These are phyloP conservation scores for Bombus affinis DNA, from an alignment of 1,140 invertebrate genomes.

Conservation along the genomic window DNA sequence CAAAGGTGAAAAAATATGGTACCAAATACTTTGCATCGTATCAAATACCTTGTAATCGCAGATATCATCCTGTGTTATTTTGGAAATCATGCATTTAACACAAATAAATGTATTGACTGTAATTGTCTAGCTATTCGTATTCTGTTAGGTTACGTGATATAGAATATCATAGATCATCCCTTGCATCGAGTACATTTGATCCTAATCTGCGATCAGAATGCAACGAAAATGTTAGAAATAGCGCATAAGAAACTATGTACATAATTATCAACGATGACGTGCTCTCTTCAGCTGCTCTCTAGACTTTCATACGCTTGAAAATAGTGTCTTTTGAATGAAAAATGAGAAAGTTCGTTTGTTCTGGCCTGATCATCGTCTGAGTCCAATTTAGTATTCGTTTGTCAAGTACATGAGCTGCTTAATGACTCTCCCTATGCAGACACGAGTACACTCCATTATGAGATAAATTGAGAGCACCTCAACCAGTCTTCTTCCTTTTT, in stretches of 20 bases:
- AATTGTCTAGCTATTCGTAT: not conserved
- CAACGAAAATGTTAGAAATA: not conserved
- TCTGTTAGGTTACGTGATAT: too few species aligned
- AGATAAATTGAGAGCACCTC: slow-evolving; percentile 37
- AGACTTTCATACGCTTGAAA: too few species aligned
- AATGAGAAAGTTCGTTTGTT: not conserved
- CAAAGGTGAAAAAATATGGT: too few species aligned
- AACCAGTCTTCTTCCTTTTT: slow-evolving; percentile 23
- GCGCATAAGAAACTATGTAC: not conserved
- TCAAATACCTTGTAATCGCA: not conserved
- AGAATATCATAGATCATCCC: not conserved
- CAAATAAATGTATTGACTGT: not conserved
- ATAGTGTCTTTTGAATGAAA: too few species aligned
- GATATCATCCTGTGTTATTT: not conserved
- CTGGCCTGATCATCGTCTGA: not conserved
- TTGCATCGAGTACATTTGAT: not conserved
- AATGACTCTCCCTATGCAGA: slow-evolving; percentile 10
- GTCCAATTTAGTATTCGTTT: not conserved
- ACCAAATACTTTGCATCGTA: too few species aligned
- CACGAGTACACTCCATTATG: slow-evolving; percentile 20
- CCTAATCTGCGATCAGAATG: not conserved
- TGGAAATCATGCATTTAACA: not conserved
- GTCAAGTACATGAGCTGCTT: not conserved
- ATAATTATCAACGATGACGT: not conserved
- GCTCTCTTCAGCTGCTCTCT: not conserved